Evolutionary conservation across 1,140 invertebrate genomes (phyloP).

Genomic region (Drosophila mayri): DNA sequence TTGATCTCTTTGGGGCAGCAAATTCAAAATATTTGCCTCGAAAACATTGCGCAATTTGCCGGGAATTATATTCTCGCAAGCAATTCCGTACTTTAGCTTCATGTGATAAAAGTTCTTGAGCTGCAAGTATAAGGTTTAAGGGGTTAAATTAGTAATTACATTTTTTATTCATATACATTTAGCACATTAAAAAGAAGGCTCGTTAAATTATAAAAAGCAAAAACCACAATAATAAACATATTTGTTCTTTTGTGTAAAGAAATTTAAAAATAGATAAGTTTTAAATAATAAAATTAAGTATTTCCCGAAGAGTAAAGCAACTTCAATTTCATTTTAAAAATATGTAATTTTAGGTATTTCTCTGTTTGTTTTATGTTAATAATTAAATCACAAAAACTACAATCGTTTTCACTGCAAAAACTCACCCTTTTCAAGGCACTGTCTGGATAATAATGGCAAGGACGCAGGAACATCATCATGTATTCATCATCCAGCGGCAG

Average conservation of each 20-base stretch:
- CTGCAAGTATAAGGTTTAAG: conserved; percentile 68
- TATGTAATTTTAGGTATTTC: not conserved
- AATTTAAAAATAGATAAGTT: no score
- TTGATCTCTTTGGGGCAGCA: conserved; percentile 86
- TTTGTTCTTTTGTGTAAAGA: not conserved
- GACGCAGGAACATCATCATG: conserved; percentile 88
- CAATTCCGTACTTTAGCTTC: conserved; percentile 86
- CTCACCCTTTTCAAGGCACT: conserved; percentile 88
- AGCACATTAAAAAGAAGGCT: not conserved
- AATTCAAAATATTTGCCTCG: conserved; percentile 86
- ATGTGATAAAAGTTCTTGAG: conserved; percentile 88
- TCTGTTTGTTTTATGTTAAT: not conserved
- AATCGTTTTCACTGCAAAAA: not conserved
- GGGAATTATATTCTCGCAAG: conserved; percentile 86
- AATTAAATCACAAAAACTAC: not conserved
- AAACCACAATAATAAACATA: not conserved
- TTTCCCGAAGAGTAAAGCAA: no score
- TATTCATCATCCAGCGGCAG: conserved; percentile 88
- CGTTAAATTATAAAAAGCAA: not conserved
- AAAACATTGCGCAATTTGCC: conserved; percentile 85
- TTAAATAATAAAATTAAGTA: no score
- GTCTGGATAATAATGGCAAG: conserved; percentile 89
- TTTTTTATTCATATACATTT: not conserved
- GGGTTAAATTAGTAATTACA: not conserved
- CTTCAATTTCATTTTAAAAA: not conserved